A percentile compares a stretch with the other conserved stretches of the same genome.
These are phyloP conservation scores for Cromileptes altivelis DNA, from an alignment of 2,113 vertebrate species.

Conservation along the genomic window DNA sequence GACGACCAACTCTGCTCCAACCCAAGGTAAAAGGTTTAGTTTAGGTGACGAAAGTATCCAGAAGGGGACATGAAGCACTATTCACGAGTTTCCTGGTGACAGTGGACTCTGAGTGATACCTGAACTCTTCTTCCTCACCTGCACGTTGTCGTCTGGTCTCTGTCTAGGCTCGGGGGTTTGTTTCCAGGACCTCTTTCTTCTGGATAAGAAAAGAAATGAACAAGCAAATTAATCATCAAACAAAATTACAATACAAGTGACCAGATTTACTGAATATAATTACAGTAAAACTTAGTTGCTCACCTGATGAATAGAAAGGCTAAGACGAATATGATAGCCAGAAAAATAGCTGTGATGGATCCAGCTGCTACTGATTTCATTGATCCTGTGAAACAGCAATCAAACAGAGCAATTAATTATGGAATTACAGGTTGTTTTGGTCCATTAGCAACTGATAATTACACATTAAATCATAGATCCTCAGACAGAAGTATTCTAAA, in stretches of 20 bases:
- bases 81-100: neutral
- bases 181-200: neutral
- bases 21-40: too few species aligned
- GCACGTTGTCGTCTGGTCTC: neutral
- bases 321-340: neutral
- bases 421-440: neutral
- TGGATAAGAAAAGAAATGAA: neutral
- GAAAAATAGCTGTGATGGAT: neutral
- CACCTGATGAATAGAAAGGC: conserved; percentile 30
- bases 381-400: conserved; percentile 18
- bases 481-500: neutral
- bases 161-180: neutral
- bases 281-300: neutral
- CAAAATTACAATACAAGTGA: neutral
- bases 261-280: neutral
- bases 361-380: conserved; percentile 8
- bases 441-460: neutral
- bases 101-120: neutral
- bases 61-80: neutral
- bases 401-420: neutral
- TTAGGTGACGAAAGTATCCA: too few species aligned
- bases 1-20: too few species aligned
- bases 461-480: neutral
- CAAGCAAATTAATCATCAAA: neutral
- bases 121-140: conserved; percentile 32